Evolutionary conservation across 2,888 invertebrate species (phyloP).

Genomic region (Drosophila incognita): DNA sequence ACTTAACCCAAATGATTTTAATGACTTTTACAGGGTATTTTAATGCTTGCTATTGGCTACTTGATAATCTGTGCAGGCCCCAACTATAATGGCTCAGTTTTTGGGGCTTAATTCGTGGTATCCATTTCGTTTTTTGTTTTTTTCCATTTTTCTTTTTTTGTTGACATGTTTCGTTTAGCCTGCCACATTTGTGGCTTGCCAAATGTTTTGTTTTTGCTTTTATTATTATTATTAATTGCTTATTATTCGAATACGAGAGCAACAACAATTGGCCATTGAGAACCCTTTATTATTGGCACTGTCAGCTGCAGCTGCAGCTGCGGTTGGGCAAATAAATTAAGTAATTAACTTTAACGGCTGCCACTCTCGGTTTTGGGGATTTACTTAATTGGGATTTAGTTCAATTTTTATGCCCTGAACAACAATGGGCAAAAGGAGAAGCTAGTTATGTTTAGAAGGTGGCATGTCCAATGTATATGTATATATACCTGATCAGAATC

Average conservation of each 20-base stretch:
- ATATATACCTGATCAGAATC: background rate
- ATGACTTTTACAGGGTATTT: background rate
- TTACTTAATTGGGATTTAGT: conserved; percentile 26
- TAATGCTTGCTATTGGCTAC: background rate
- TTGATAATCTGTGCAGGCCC: background rate
- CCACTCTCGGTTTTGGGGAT: conserved; percentile 34
- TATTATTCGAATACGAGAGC: conserved; percentile 59
- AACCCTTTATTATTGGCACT: conserved; percentile 36
- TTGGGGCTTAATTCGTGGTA: conserved; percentile 19
- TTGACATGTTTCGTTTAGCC: conserved; percentile 41
- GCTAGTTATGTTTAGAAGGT: background rate
- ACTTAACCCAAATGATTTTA: background rate
- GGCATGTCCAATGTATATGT: background rate
- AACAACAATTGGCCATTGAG: conserved; percentile 20
- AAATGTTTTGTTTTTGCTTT: conserved; percentile 39
- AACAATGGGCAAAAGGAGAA: background rate
- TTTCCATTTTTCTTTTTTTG: background rate
- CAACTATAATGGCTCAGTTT: background rate
- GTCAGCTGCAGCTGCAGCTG: conserved; percentile 55
- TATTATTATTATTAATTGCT: conserved; percentile 65
- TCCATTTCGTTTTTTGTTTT: background rate
- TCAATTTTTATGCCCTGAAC: conserved; percentile 28
- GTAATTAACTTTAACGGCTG: conserved; percentile 66
- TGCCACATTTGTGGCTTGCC: conserved; percentile 43
- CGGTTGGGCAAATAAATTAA: conserved; percentile 63